Evolutionary conservation across 92 coral and sea anemone species (phyloP).

Genomic region (Pocillopora grandis): DNA sequence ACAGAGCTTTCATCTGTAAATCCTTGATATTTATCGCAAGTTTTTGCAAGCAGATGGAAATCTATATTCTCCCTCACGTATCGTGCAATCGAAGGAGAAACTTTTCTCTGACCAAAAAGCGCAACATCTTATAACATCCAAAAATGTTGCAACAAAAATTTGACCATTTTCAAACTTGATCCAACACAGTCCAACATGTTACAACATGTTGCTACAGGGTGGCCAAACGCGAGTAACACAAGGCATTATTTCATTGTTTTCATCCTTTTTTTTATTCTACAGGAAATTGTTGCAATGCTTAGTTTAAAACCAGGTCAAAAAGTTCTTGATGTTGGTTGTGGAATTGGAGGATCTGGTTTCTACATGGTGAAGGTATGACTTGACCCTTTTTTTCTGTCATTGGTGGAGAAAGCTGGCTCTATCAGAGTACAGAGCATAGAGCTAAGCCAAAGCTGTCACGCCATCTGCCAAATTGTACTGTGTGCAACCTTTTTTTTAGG

Average conservation of each 20-base stretch:
- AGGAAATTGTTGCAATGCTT: constrained; percentile 83
- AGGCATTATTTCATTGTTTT: not conserved
- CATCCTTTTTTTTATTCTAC: not conserved
- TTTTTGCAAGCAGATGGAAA: not conserved
- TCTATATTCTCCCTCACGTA: not conserved
- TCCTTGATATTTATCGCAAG: not conserved
- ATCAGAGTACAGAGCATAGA: too few relatives aligned
- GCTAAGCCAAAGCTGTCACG: too few relatives aligned
- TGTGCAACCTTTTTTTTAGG: too few relatives aligned
- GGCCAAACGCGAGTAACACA: not conserved
- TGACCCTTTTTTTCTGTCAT: too few relatives aligned
- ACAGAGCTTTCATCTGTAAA: not conserved
- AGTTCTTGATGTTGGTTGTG: constrained; percentile 98
- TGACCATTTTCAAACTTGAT: too few relatives aligned
- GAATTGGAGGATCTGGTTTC: constrained; percentile 95
- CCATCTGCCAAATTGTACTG: too few relatives aligned
- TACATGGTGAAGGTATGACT: constrained; percentile 84
- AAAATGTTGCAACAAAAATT: too few relatives aligned
- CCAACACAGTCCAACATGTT: too few relatives aligned
- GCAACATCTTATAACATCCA: too few relatives aligned
- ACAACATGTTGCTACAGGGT: too few relatives aligned
- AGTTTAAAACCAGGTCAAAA: constrained; percentile 72
- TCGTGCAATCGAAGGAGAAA: not conserved
- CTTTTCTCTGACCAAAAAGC: not conserved
- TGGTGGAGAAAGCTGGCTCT: too few relatives aligned